Evolutionary conservation across 2,113 vertebrate genomes (phyloP).

Genomic region (Ciconia maguari): DNA sequence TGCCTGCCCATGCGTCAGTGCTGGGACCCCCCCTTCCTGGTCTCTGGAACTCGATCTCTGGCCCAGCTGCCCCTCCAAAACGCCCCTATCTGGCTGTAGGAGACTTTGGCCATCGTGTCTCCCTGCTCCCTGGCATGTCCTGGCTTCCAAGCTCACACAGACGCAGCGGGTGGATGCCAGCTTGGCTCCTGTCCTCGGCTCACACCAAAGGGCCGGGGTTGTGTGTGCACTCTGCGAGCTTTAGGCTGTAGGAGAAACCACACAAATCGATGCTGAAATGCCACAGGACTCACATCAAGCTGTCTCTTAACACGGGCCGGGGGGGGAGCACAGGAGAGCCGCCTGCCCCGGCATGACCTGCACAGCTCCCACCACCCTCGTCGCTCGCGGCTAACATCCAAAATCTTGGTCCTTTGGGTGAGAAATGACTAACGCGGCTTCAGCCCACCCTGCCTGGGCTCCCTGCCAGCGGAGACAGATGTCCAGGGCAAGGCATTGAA

Average conservation of each 20-base stretch:
- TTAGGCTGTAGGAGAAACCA: not conserved
- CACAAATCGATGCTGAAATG: not conserved
- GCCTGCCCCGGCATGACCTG: not conserved
- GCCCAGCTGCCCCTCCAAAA: not conserved
- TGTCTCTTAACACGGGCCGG: not conserved
- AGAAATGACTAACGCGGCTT: not conserved
- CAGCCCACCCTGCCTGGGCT: not conserved
- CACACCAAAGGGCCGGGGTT: not conserved
- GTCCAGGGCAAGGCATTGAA: not conserved
- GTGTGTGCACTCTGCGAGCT: rapidly evolving
- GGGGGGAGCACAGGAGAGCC: not conserved
- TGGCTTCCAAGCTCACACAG: not conserved
- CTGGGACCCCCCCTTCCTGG: not conserved
- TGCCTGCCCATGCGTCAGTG: not conserved
- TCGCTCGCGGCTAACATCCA: not conserved
- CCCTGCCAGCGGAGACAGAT: not conserved
- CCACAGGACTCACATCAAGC: no score
- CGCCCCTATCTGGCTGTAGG: not conserved
- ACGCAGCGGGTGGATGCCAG: rapidly evolving
- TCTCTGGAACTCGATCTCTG: not conserved
- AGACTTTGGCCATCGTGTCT: no score
- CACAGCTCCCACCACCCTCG: no score
- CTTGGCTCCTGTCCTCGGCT: not conserved
- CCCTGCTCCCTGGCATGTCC: not conserved
- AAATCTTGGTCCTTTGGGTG: not conserved